These are phyloP conservation scores for Pseudomyrmex cubaensis DNA, from an alignment of 1,140 invertebrate species.

Conservation along the genomic window DNA sequence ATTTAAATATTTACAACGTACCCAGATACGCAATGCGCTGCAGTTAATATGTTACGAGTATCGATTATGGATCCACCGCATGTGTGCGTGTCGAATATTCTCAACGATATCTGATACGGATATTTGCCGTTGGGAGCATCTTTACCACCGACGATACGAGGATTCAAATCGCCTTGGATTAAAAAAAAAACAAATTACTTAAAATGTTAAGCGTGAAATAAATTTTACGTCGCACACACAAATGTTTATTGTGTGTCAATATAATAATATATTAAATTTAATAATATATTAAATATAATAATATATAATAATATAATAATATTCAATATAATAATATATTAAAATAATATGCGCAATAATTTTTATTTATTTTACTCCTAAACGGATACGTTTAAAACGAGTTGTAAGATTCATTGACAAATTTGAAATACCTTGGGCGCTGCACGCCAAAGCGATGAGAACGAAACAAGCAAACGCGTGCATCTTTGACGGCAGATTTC, in stretches of 20 bases:
- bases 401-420: not conserved
- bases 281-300: too few species aligned
- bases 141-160: slow-evolving; percentile 8
- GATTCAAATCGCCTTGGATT: not conserved
- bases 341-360: not conserved
- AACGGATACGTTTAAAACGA: not conserved
- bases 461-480: not conserved
- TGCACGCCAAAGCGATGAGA: not conserved
- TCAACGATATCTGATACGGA: slow-evolving; percentile 38
- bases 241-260: not conserved
- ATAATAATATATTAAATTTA: not conserved
- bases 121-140: slow-evolving; percentile 27
- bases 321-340: too few species aligned
- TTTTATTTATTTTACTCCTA: not conserved
- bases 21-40: slow-evolving; percentile 1
- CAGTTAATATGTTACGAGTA: not conserved
- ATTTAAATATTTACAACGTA: slow-evolving; percentile 4
- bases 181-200: not conserved
- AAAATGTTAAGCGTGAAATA: not conserved
- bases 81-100: not conserved
- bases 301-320: too few species aligned
- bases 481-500: slow-evolving; percentile 6
- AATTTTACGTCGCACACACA: not conserved
- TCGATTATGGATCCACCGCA: slow-evolving; percentile 25
- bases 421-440: slow-evolving; percentile 5